These are phyloP conservation scores for Mamestra configurata DNA, from an alignment of 1,140 invertebrate genomes.

Conservation along the genomic window DNA sequence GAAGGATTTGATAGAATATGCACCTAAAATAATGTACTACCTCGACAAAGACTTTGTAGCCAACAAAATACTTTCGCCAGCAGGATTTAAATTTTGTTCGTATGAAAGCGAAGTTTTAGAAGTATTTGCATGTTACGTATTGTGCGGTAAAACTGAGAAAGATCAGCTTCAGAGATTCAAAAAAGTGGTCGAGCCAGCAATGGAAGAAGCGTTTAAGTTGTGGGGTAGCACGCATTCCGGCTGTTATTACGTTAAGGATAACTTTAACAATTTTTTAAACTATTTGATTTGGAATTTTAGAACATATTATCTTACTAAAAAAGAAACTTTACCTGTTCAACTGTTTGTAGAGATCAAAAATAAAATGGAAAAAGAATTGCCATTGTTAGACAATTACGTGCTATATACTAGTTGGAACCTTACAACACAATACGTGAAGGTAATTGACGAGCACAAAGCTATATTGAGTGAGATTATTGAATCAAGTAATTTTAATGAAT, in stretches of 20 bases:
- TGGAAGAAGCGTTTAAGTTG: conserved; percentile 56
- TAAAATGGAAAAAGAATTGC: conserved; percentile 57
- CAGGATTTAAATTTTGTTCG: conserved; percentile 52
- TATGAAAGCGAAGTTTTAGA: conserved; percentile 34
- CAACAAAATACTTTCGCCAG: too few relatives aligned
- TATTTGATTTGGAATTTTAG: conserved; percentile 45
- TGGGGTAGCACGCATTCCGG: conserved; percentile 57
- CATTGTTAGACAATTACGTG: too few relatives aligned
- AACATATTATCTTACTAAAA: conserved; percentile 33
- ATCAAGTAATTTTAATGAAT: too few relatives aligned
- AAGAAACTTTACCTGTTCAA: conserved; percentile 56
- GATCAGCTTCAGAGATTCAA: too few relatives aligned
- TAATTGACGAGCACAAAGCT: conserved; percentile 48
- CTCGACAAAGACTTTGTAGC: conserved; percentile 60
- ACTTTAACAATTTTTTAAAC: conserved; percentile 54
- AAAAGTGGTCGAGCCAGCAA: too few relatives aligned
- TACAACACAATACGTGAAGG: conserved; percentile 50
- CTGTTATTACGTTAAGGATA: conserved; percentile 47
- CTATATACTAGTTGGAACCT: conserved; percentile 62
- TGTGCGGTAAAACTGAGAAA: too few relatives aligned
- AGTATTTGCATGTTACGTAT: conserved; percentile 60
- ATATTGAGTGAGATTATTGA: too few relatives aligned
- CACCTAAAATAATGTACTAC: conserved; percentile 61
- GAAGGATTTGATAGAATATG: conserved; percentile 47
- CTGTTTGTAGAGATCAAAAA: conserved; percentile 60